Base-by-base conservation (phyloP, 2,888 invertebrate species). In the Isoperla grammatica region DNA sequence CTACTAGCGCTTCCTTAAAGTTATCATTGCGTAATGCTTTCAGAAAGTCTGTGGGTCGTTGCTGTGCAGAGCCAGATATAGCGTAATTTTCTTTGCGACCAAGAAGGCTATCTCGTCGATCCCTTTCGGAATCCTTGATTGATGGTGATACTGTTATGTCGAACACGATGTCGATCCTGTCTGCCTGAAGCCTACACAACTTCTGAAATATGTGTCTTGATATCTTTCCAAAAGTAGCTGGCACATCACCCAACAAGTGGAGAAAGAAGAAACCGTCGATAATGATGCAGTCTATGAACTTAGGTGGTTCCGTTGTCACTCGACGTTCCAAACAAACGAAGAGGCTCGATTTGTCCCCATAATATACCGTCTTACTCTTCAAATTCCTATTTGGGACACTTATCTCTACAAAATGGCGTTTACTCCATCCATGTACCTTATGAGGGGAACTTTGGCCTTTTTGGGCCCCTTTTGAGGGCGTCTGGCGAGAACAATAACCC, bases 281-380 rank as follows among this genome's bases (percentile, higher is more conserved):
- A 29, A 29, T 29, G 8, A 29, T 8, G 29, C 4, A 4, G 8
- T 29, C 29, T 29, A 29, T 29, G 29, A 6, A 8, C 8, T 4
- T 4, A 29, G 29, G 29, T 29, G 29, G 29, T 6, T 6, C 8
- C 4, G 29, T 29, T 4, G 29, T 29, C 29, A 29, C 29, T 29
- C 29, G 48, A 46, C 61, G 59, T 61, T 64, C 59, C 11, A 69
- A 29, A 5, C 63, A 17, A 61, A 65, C 63, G n/a, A 67, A 56
- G n/a, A 68, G 49, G 19, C 37, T 58, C 1, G 66, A 65, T 61
- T 70, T 68, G 15, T 67, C 64, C 1, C 67, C 68, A 62, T 67
- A 67, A 42, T 65, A 55, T 17, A 67, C 66, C 6, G 57, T 59
- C n/a, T n/a, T n/a, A n/a, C n/a, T n/a, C n/a, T n/a, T n/a, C n/a